Conservation (phyloP, 1,140 invertebrate genomes). For the Mya arenaria region DNA sequence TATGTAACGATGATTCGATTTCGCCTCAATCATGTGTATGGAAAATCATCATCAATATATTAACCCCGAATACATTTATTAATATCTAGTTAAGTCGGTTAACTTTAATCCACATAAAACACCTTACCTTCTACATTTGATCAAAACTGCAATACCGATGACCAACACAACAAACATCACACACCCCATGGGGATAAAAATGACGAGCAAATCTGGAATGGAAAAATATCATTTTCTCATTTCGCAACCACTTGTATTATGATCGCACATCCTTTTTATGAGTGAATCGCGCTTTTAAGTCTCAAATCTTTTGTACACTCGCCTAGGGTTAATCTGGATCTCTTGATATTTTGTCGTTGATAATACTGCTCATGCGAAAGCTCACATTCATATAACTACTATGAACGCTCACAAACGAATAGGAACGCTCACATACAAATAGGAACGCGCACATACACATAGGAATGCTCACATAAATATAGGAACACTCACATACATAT, state of each 20-base stretch:
- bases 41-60: not conserved
- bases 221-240: no score
- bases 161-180: slow-evolving; percentile 88
- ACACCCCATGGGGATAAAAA: slow-evolving; percentile 89
- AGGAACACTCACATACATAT: no score
- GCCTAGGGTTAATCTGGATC: not conserved
- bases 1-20: slow-evolving; percentile 4
- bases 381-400: no score
- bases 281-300: not conserved
- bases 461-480: no score
- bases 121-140: slow-evolving; percentile 86
- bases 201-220: slow-evolving; percentile 84
- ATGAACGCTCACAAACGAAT: no score
- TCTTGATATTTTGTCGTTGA: not conserved
- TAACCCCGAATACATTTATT: not conserved
- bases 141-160: slow-evolving; percentile 88
- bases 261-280: no score
- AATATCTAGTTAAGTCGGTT: not conserved
- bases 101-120: not conserved
- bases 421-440: no score
- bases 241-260: no score
- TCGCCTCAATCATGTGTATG: slow-evolving; percentile 1
- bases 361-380: no score
- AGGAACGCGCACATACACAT: no score
- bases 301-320: not conserved